These are phyloP conservation scores for Onychomys torridus DNA, from an alignment of 2,797 vertebrate genomes.

Conservation along the genomic window DNA sequence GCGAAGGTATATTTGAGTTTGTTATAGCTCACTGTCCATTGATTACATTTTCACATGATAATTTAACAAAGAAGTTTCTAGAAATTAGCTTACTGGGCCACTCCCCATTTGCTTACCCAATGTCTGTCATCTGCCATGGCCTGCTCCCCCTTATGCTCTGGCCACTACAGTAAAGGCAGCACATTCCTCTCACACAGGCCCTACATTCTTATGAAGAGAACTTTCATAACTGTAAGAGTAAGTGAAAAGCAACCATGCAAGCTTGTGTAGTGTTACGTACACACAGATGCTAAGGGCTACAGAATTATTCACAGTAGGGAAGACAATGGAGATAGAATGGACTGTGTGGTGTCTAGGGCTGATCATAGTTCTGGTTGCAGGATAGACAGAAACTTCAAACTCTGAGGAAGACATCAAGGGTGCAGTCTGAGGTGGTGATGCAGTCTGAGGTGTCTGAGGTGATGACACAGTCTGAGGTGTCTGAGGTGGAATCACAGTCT, in stretches of 20 bases:
- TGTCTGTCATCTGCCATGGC: too few relatives aligned
- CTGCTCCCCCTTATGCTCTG: accelerated
- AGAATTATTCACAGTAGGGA: not conserved
- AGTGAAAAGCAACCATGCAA: not conserved
- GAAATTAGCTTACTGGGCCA: not conserved
- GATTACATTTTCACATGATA: not conserved
- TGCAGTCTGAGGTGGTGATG: not conserved
- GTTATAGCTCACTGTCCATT: not conserved
- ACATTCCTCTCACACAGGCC: not conserved
- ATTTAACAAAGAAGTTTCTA: not conserved
- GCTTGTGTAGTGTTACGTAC: not conserved
- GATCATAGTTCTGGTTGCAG: not conserved
- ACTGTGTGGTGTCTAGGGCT: not conserved
- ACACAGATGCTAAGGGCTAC: not conserved
- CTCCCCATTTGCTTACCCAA: not conserved
- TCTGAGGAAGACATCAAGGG: accelerated
- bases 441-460: not conserved
- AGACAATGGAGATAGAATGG: accelerated
- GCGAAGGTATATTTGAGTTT: not conserved
- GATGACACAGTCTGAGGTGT: not conserved
- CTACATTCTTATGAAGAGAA: not conserved
- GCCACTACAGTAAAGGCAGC: not conserved
- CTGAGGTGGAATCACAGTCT: too few relatives aligned
- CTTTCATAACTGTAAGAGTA: not conserved
- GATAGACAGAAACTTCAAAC: too few relatives aligned